Base-by-base conservation (phyloP, 1,140 invertebrate species). In the Diorhabda carinulata region DNA sequence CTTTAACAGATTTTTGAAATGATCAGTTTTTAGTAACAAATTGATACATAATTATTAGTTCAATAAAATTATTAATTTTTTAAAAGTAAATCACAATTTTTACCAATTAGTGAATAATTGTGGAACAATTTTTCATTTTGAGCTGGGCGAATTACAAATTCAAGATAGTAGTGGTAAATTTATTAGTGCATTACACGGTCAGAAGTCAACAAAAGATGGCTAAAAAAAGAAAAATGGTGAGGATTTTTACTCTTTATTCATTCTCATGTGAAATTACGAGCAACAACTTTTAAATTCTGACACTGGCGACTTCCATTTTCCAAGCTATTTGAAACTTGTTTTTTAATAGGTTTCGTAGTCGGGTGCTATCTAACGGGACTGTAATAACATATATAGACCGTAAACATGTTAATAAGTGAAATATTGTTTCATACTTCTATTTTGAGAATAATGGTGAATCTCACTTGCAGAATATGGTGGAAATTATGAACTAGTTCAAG, bases 371-470 rank as follows among this genome's bases (percentile, higher is more conserved):
- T 62, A 62, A 62, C 61, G 43, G 43, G 61, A 41, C 5, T 44
- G 61, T 44, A 62, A 41, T 62, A 62, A 62, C 61, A 62, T 62
- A 62, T 62, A 43, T 41, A 8, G 61, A 10, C 44, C 61, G 61
- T 62, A 47, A 62, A 62, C 41, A 62, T 62, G 61, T 62, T 62
- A 43, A 62, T 62, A 43, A 44, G 41, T 43, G 61, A 62, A 43
- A 9, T 62, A 62, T 62, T n/a, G 10, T 41, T 62, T 41, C 44
- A 62, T 10, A 60, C 25, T 41, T 60, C 42, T 25, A n/a, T 57
- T 41, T 60, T 8, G 9, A 3, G 58, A 60, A 60, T 60, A 60
- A 60, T 41, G 42, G 42, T 60, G 9, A 10, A 60, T 25, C 58
- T 8, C 58, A 25, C 25, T 25, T 25, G 25, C 1, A 25, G 25